Percentiles rank a stretch among this genome's conserved stretches.
Evolutionary conservation across 2,113 vertebrate genomes (phyloP).

Genomic region (Gadus chalcogrammus): DNA sequence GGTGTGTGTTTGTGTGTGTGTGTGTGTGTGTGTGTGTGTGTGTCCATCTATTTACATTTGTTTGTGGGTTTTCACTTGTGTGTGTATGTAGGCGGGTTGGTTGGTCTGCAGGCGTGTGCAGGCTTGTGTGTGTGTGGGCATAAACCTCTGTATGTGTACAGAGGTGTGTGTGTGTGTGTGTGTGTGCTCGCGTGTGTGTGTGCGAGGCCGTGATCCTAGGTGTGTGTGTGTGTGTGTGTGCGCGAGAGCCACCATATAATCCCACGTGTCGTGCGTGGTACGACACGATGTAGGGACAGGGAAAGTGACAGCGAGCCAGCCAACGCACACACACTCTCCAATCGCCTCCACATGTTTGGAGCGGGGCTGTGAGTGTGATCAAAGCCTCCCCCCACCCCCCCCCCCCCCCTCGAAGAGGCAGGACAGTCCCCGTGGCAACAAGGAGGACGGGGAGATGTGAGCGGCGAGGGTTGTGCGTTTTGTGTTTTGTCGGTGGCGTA

Average conservation of each 20-base stretch:
- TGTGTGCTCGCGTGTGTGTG: no score
- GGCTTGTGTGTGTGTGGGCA: not conserved
- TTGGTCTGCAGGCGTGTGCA: not conserved
- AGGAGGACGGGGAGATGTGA: constrained; percentile 8
- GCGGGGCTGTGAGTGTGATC: not conserved
- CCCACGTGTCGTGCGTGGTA: no score
- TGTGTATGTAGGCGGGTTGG: no score
- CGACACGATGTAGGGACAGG: not conserved
- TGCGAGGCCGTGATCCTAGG: no score
- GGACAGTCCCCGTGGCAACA: constrained; percentile 33
- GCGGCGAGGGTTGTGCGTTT: constrained; percentile 13
- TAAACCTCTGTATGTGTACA: no score
- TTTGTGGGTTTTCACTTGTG: no score
- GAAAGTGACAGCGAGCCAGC: not conserved
- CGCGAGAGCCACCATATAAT: no score
- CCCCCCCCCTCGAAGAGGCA: not conserved
- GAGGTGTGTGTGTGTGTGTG: not conserved
- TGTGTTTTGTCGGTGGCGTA: constrained; percentile 11
- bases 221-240: no score
- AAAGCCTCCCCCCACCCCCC: not conserved
- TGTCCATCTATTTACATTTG: no score
- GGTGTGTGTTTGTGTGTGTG: no score
- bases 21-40: not conserved
- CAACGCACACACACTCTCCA: no score
- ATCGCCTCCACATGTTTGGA: not conserved